Base-by-base conservation (phyloP, 1,140 invertebrate genomes). In the Forficula auricularia region DNA sequence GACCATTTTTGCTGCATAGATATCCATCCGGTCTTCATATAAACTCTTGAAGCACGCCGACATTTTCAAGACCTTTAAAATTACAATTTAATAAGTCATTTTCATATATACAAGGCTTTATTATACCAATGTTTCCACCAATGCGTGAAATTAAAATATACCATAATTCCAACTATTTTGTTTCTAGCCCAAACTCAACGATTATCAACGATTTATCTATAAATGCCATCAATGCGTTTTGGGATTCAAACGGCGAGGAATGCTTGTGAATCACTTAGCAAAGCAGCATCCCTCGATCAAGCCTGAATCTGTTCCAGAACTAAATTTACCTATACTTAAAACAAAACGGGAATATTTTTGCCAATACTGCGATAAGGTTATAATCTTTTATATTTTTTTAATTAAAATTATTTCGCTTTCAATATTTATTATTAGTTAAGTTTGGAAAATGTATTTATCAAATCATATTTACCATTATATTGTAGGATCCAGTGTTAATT, bases 261-360 rank as follows among this genome's bases (percentile, higher is more conserved):
- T 83, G 78, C 60, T 86, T 3, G 82, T 87, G 0, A 88, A 89
- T 61, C 84, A 88, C 61, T 63, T 87, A 41, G 81, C 79, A n/a
- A 84, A 82, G 55, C 60, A 79, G 33, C 83, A 88, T 64, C 82
- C 83, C 1, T 79, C 82, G 45, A 70, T 84, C 7, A 68, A 70
- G 37, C 73, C 74, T 1, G 73, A 81, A 44, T 72, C 75, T 4
- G 77, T 89, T 2, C 82, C 82, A 3, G 83, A 87, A 62, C 65
- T 89, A 12, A 85, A 82, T 57, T 61, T 83, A 42, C 84, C 84
- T 1, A 86, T 89, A 49, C 59, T 84, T 14, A 70, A 79, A 52
- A 74, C 79, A n/a, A 80, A 77, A 9, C 67, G 75, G 33, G 79
- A 84, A 59, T 89, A 83, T 60, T 84, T 75, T 60, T 89, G 84